Conservation (phyloP, 2,888 invertebrate species). For the Pelosia muscerda region DNA sequence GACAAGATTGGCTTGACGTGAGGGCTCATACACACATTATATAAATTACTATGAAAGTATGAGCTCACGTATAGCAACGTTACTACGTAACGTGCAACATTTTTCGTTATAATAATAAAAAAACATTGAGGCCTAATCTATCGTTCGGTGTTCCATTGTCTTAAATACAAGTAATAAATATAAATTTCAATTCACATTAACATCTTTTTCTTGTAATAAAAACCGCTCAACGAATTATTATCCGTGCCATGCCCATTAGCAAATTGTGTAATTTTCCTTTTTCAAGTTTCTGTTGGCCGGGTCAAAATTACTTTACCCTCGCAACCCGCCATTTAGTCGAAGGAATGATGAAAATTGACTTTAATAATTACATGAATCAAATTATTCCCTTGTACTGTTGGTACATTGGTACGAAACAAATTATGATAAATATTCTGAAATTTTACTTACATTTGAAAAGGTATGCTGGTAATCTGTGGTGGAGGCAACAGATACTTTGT, state of each 20-base stretch:
- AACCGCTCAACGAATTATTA: conserved; percentile 78
- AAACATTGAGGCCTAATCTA: not conserved
- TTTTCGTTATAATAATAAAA: not conserved
- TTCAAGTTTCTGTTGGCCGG: conserved; percentile 79
- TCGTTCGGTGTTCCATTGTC: conserved; percentile 20
- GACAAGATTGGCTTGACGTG: too few relatives aligned
- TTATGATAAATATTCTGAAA: conserved; percentile 31
- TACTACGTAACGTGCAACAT: not conserved
- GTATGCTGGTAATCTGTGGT: too few relatives aligned
- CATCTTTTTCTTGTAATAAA: conserved; percentile 70
- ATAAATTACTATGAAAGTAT: too few relatives aligned
- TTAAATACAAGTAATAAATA: conserved; percentile 49
- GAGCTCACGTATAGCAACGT: not conserved
- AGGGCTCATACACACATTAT: too few relatives aligned
- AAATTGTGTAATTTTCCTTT: conserved; percentile 85
- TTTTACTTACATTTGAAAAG: too few relatives aligned
- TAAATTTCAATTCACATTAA: conserved; percentile 68
- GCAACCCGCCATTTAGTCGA: conserved; percentile 75
- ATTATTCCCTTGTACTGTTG: conserved; percentile 57
- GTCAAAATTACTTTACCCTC: conserved; percentile 79
- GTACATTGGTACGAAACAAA: conserved; percentile 42
- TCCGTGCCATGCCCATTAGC: conserved; percentile 77
- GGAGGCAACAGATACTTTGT: too few relatives aligned
- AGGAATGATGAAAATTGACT: conserved; percentile 80
- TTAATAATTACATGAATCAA: conserved; percentile 71